Conservation (phyloP, 2,888 invertebrate species). For the Sericinus montela region DNA sequence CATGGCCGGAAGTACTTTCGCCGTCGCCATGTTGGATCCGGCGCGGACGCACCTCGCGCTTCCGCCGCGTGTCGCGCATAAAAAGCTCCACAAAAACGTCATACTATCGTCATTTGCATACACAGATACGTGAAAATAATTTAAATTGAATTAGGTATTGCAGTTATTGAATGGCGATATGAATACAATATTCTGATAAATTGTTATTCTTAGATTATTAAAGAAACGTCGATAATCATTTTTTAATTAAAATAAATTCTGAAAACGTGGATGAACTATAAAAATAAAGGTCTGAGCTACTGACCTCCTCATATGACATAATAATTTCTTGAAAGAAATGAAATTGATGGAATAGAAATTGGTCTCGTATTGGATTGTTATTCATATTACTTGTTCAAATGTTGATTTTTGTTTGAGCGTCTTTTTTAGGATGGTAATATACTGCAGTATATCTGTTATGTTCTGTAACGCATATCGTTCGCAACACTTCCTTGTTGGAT, state of each 20-base stretch:
- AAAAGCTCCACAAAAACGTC: slow-evolving; percentile 67
- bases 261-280: too few species aligned
- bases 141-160: slow-evolving; percentile 34
- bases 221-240: not conserved
- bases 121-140: slow-evolving; percentile 64
- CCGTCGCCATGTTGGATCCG: slow-evolving; percentile 77
- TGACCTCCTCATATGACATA: too few species aligned
- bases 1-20: slow-evolving; percentile 75
- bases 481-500: too few species aligned
- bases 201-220: not conserved
- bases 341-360: slow-evolving; percentile 42
- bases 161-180: slow-evolving; percentile 8
- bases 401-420: slow-evolving; percentile 32
- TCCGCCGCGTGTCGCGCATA: slow-evolving; percentile 75
- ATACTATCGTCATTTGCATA: slow-evolving; percentile 66
- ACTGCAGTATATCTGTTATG: not conserved
- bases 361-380: slow-evolving; percentile 45
- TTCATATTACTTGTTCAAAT: slow-evolving; percentile 51
- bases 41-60: slow-evolving; percentile 71
- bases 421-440: not conserved
- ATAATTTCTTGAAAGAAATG: too few species aligned
- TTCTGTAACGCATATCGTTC: too few species aligned
- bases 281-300: too few species aligned
- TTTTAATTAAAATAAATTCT: not conserved
- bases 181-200: not conserved